Conservation (phyloP, 1,140 invertebrate genomes). For the Bombus confusus region DNA sequence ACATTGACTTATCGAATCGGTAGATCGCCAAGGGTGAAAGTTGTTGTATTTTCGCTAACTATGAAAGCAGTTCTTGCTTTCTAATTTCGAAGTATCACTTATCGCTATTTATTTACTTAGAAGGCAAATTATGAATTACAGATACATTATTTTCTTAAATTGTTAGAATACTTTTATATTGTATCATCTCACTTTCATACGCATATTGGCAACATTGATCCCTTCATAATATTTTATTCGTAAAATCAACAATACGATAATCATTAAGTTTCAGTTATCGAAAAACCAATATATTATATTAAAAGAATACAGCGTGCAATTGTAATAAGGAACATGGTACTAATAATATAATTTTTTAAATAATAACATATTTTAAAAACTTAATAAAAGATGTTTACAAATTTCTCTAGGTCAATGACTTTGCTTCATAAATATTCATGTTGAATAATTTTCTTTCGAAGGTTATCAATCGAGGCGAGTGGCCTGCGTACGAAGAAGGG, state of each 20-base stretch:
- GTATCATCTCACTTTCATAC: too few relatives aligned
- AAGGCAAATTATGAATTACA: too few relatives aligned
- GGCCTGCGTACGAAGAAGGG: conserved; percentile 87
- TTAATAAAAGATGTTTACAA: background rate
- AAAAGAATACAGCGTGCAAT: too few relatives aligned
- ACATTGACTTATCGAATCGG: background rate
- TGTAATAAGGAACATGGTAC: too few relatives aligned
- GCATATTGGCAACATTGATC: too few relatives aligned
- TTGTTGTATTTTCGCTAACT: background rate
- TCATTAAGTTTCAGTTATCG: background rate
- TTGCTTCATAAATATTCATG: background rate
- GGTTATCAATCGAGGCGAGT: conserved; percentile 89
- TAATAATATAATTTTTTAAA: background rate
- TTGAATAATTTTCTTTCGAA: conserved; percentile 68
- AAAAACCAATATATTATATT: too few relatives aligned
- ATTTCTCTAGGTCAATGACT: background rate
- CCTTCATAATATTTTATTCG: too few relatives aligned
- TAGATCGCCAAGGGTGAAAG: background rate
- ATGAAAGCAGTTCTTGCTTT: background rate
- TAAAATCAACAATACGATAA: background rate
- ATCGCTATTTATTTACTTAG: background rate
- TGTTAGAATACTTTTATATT: too few relatives aligned
- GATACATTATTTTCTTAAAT: too few relatives aligned
- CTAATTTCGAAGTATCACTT: background rate
- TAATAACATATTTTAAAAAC: background rate